phyloP scores from a whole-genome alignment of 2,888 invertebrate species.

The Protophormia terraenovae region DNA sequence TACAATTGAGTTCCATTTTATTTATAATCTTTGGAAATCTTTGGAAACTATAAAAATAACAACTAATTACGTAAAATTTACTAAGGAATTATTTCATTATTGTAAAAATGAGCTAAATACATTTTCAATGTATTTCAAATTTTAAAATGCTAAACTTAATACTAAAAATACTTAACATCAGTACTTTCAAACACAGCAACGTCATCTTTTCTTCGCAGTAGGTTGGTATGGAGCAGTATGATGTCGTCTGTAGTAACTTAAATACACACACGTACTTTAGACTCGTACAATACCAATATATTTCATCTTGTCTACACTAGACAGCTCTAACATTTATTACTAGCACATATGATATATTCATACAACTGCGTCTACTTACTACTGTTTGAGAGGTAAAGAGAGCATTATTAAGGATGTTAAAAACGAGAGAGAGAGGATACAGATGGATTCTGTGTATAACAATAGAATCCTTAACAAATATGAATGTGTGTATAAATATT shows the following conservation, averaged over 20 bases:
- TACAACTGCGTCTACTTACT: not conserved
- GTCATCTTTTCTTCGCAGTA: not conserved
- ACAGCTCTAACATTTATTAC: not conserved
- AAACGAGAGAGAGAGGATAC: slow-evolving; percentile 10
- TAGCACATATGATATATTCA: not conserved
- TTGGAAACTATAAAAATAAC: too few relatives aligned
- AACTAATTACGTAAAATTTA: too few relatives aligned
- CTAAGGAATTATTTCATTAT: too few relatives aligned
- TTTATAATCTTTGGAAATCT: too few relatives aligned
- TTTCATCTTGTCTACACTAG: not conserved
- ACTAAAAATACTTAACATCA: too few relatives aligned
- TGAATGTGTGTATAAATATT: not conserved
- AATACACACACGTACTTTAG: not conserved
- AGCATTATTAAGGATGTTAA: slow-evolving; percentile 33
- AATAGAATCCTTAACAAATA: slow-evolving; percentile 39
- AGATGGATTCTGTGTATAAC: slow-evolving; percentile 61
- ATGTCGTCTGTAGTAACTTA: not conserved
- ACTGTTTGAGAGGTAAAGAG: slow-evolving; percentile 8
- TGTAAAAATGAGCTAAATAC: too few relatives aligned
- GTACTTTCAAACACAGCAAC: not conserved
- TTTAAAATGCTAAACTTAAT: too few relatives aligned
- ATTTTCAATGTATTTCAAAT: too few relatives aligned
- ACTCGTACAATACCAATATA: not conserved
- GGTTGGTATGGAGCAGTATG: not conserved
- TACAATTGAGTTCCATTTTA: too few relatives aligned